Percentiles rank a stretch among this genome's conserved stretches.
phyloP scores from a whole-genome alignment of 2,888 invertebrate species.

The Lucinisca nassula region DNA sequence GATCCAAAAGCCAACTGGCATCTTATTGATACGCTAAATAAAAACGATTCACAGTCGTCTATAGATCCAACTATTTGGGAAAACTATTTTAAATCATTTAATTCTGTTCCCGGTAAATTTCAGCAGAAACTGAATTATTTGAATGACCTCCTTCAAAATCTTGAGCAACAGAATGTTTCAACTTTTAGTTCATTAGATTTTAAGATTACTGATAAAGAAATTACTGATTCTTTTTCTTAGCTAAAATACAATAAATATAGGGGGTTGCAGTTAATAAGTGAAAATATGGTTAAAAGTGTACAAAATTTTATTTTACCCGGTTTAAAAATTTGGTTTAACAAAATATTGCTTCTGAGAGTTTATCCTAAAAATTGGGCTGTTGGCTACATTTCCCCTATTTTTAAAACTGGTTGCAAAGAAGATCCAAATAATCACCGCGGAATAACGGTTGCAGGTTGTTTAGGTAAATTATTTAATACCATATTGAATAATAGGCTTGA shows the following conservation, averaged over 20 bases:
- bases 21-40: not conserved
- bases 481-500: slow-evolving; percentile 12
- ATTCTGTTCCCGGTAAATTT: not conserved
- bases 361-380: slow-evolving; percentile 10
- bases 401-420: not conserved
- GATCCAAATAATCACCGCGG: slow-evolving; percentile 10
- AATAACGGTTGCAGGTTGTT: slow-evolving; percentile 1
- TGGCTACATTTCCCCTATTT: slow-evolving; percentile 22
- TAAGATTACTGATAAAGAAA: slow-evolving; percentile 1
- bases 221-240: not conserved
- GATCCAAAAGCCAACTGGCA: not conserved
- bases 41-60: not conserved
- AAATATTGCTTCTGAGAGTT: not conserved
- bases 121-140: not conserved
- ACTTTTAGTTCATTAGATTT: not conserved
- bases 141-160: not conserved
- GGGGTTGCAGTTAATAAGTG: not conserved
- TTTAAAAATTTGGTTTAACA: not conserved
- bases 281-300: not conserved
- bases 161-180: not conserved
- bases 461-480: slow-evolving; percentile 22
- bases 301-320: slow-evolving; percentile 2
- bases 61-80: not conserved
- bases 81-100: not conserved
- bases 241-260: not conserved